These are phyloP conservation scores for Paedocypris micromegethes DNA, from an alignment of 2,797 vertebrate genomes.

Conservation along the genomic window DNA sequence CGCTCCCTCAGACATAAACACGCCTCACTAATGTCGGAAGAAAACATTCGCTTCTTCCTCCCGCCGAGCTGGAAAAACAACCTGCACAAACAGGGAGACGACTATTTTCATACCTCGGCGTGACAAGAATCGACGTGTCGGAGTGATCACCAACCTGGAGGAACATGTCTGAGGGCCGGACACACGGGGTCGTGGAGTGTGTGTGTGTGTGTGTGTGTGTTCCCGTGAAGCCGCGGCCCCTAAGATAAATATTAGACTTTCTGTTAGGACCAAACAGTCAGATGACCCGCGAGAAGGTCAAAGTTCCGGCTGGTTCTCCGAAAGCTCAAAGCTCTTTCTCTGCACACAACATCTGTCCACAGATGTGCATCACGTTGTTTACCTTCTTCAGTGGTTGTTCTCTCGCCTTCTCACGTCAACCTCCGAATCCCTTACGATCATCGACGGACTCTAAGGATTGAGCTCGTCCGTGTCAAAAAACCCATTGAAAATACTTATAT, in stretches of 20 bases:
- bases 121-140: too few relatives aligned
- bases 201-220: constrained; percentile 23
- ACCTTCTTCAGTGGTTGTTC: too few relatives aligned
- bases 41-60: constrained; percentile 12
- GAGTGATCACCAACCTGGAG: too few relatives aligned
- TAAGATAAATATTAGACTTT: constrained; percentile 15
- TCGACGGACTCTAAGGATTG: too few relatives aligned
- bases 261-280: constrained; percentile 8
- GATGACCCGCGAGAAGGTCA: not conserved
- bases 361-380: too few relatives aligned
- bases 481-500: too few relatives aligned
- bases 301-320: constrained; percentile 23
- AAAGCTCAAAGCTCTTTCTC: constrained; percentile 10
- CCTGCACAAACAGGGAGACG: constrained; percentile 22
- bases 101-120: not conserved
- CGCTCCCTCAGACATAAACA: constrained; percentile 9
- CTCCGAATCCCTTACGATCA: too few relatives aligned
- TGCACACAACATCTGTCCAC: not conserved
- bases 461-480: too few relatives aligned
- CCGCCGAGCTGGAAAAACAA: constrained; percentile 19
- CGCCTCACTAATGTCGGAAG: constrained; percentile 12
- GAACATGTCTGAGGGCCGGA: constrained; percentile 26
- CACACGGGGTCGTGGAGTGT: constrained; percentile 32
- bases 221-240: constrained; percentile 1
- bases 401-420: too few relatives aligned